Evolutionary conservation across 1,140 invertebrate genomes (phyloP), one percentile per base, ranked within the genome.

Genomic region (Rhyzopertha dominica): DNA sequence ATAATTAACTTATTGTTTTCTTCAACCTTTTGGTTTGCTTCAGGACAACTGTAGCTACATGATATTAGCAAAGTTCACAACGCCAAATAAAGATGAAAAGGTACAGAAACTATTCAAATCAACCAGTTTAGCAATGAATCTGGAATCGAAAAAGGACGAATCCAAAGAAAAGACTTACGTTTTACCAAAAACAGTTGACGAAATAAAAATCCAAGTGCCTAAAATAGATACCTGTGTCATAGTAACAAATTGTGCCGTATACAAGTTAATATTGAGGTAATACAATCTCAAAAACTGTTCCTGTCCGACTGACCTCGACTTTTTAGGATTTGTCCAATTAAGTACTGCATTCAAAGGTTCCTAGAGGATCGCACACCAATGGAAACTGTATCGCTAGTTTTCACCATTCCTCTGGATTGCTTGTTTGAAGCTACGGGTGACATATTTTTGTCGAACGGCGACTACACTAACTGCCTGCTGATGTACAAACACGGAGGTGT

Each of bases 401-500:
- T 85, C 57, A 78, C 76, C 57, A 66, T 88, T 4, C 81, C 85
- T 61, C 68, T 81, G 9, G 78, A 82, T 55, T 74, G 77, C 41
- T 69, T 87, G 30, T 74, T 87, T 43, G 85, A 87, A 70, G 70
- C 74, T 56, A 82, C 82, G 16, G 85, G 83, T 14, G 84, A 87
- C 66, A 72, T 80, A 54, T 70, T 83, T 50, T 66, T 89, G 35
- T 68, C 73, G 3, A 75, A 77, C 37, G 75, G 78, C 25, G 73
- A 79, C 40, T 80, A 81, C 54, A 70, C 77, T 29, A 77, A 77
- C n/a, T n/a, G n/a, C n/a, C n/a, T n/a, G n/a, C n/a, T 79, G 43
- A 71, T 87, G 1, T 88, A 85, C 62, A 82, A 82, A 66, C 69
- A 85, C 43, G 81, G 84, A 1, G 80, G 81, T 61, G 81, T 84